Base-by-base conservation (phyloP, 2,888 invertebrate species). In the Scrobipalpa atriplicella region DNA sequence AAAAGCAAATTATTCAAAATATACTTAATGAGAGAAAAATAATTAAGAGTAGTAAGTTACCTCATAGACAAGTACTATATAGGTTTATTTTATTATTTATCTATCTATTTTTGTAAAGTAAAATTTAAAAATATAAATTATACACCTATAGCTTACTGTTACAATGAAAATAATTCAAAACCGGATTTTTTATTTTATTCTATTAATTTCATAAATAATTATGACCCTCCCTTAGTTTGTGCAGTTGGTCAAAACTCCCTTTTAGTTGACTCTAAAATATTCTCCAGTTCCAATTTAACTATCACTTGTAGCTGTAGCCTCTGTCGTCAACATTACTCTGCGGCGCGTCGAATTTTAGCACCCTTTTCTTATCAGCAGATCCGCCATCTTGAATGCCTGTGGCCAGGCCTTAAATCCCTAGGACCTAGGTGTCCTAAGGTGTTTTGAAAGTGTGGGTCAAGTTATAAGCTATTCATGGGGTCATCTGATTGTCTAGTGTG, bases 401-500 rank as follows among this genome's bases (percentile, higher is more conserved):
- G 60, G 68, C n/a, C 54, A 66, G 68, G 62, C 41, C 60, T 69
- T 69, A 70, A 70, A 69, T 71, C 68, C 66, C 68, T 69, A 66
- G 65, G 56, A 63, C 66, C 47, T 68, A 70, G 66, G 66, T 60
- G 21, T 47, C 68, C 68, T 68, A 43, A 68, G 65, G 66, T 62
- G 62, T 61, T 47, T 54, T 43, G 21, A 47, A 39, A 29, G 43
- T 52, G 16, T 41, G 65, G 66, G 18, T 7, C 41, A 68, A 68
- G 67, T 64, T 64, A 67, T n/a, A 54, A 58, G 62, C 16, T n/a
- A 43, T 52, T 52, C 47, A 47, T 13, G 47, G 16, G 47, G 47
- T 47, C 16, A 47, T 16, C 47, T 16, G 6, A 29, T 6, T 10
- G 13, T 43, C 43, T 29, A 29, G 29, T 29, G 29, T 29, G 29